Base-by-base conservation (phyloP, 2,888 invertebrate genomes). In the Cephus pygmeus region DNA sequence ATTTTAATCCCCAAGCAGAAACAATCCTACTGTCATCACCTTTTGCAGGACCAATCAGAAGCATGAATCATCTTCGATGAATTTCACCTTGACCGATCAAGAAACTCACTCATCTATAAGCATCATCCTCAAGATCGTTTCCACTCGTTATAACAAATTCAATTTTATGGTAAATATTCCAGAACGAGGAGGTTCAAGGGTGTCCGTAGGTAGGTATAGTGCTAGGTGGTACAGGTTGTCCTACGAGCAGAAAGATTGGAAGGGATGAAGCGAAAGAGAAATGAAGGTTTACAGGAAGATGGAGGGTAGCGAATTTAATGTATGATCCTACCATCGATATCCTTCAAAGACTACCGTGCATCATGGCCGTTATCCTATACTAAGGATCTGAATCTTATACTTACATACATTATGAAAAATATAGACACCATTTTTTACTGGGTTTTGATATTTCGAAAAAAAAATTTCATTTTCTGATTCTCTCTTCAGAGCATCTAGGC, bases 111-210 rank as follows among this genome's bases (percentile, higher is more conserved):
- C 71, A 31, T 71, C 71, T 71, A 12, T 76, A 69, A 78, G 79
- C 83, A 77, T 76, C 78, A 73, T 69, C 75, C n/a, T 76, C 81
- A 82, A 85, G 84, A 86, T 88, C 87, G 84, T 87, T 84, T 23
- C 56, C 56, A 56, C 88, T 89, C 90, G 88, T 89, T 89, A 89
- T 84, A 86, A 85, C 83, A 87, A 89, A 90, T 89, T 89, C 88
- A 89, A 89, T 89, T 89, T 87, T 86, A 86, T 86, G 89, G 89
- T 88, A 88, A 90, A 89, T 89, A 89, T 89, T 88, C 87, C 86
- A 81, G 87, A 89, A 88, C 86, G 85, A 83, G 23, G 34, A 77
- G 71, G 69, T 35, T 34, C 33, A 73, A 30, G 6, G 56, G 56
- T 56, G 15, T 23, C 23, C 9, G 23, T 56, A 56, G 23, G 23